Evolutionary conservation across 2,113 vertebrate genomes (phyloP), one percentile per base, ranked within the genome.

Genomic region (Microcebus jonahi): DNA sequence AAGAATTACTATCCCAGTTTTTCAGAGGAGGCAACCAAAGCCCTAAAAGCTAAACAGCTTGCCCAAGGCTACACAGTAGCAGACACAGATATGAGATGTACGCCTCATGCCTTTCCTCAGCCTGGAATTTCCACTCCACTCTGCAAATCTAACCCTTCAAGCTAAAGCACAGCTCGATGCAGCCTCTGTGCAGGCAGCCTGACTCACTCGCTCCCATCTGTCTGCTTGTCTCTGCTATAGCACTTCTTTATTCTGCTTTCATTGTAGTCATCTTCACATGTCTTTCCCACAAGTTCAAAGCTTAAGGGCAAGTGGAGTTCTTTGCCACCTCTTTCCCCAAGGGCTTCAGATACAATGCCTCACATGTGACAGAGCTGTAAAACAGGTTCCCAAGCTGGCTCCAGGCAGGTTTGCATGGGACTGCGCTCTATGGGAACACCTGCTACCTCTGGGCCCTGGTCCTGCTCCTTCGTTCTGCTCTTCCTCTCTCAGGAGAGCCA

Each of bases 1-100:
- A 87, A 88, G 53, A 96, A 94, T 67, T 36, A n/a, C 31, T 27
- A n/a, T 39, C 7, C 57, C 70, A 76, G 70, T 71, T 94, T 91
- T 84, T 45, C 18, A 83, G 50, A 73, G 59, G 59, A 90, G 39
- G 70, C 50, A 88, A 88, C 14, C 45, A 53, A 68, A 81, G 27
- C 21, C 82, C 55, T 95, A 50, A 67, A 67, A 81, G 34, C n/a
- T 55, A 39, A 21, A 50, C 15, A 91, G 59, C 45, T 80, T 68
- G 17, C 70, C 75, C 39, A 65, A 18, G 21, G 29, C 63, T 70
- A 75, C 70, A 29, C 23, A n/a, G 10, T 9, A 88, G 61, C 39
- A 81, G 48, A 67, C 18, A 68, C 20, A 71, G 68, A 50, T 15
- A 42, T 21, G 42, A 59, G 88, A 50, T 27, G 15, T 59, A 57